These are phyloP conservation scores for Apantesis nais DNA, from an alignment of 2,888 invertebrate species.

Conservation along the genomic window DNA sequence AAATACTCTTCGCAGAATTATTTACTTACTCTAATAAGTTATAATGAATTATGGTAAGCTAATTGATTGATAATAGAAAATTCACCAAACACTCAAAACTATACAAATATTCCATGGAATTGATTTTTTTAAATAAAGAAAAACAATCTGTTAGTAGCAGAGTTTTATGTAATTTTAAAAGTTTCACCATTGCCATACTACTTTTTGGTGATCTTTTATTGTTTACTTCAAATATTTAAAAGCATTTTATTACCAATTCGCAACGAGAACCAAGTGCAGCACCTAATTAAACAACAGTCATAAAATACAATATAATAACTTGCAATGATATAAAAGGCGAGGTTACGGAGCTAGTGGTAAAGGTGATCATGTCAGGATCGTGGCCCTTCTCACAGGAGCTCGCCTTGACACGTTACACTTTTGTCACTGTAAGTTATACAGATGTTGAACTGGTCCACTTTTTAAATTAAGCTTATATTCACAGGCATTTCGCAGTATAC, in stretches of 20 bases:
- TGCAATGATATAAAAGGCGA: constrained; percentile 4
- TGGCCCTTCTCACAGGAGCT: constrained; percentile 11
- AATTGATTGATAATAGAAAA: no score
- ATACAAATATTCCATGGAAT: no score
- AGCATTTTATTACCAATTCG: background rate
- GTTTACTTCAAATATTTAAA: no score
- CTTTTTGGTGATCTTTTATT: no score
- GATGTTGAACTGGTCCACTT: background rate
- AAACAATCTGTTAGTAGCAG: no score
- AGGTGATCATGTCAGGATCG: constrained; percentile 3
- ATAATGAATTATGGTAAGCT: no score
- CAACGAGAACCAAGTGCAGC: background rate
- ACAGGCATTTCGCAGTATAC: background rate
- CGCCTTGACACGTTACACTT: constrained; percentile 29
- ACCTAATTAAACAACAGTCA: background rate
- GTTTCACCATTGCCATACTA: no score
- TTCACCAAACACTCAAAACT: no score
- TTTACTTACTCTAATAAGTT: no score
- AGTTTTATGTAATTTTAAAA: no score
- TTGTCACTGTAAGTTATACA: constrained; percentile 1
- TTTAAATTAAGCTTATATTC: background rate
- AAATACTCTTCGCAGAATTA: no score
- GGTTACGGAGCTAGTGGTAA: constrained; percentile 7
- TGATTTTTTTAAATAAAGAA: no score
- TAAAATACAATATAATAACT: background rate